Conservation (phyloP, 2,113 vertebrate genomes). For the Paradoxurus hermaphroditus region DNA sequence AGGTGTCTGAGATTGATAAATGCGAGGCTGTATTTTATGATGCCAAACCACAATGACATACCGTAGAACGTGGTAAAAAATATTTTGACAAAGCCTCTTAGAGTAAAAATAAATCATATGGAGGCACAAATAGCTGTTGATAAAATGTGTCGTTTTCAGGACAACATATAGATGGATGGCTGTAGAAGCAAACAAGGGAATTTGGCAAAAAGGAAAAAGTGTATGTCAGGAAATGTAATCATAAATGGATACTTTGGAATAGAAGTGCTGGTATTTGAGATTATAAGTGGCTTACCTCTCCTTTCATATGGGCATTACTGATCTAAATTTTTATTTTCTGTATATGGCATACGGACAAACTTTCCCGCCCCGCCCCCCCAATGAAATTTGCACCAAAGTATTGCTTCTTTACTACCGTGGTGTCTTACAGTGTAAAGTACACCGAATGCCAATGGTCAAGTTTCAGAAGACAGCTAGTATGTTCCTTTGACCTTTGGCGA, state of each 20-base stretch:
- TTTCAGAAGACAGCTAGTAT: neutral
- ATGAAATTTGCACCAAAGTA: neutral
- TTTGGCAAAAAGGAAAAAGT: neutral
- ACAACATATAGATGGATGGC: neutral
- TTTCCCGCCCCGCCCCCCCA: neutral
- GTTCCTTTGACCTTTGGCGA: fast-evolving
- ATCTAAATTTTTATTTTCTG: neutral
- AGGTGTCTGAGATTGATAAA: constrained; percentile 71
- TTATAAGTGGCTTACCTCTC: neutral
- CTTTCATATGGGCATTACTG: neutral
- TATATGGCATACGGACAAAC: neutral
- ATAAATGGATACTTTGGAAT: neutral
- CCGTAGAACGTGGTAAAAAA: constrained; percentile 9
- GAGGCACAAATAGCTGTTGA: constrained; percentile 5
- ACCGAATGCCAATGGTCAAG: neutral
- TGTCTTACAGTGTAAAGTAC: neutral
- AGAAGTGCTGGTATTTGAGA: neutral
- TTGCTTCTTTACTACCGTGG: neutral
- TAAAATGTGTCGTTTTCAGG: constrained; percentile 17
- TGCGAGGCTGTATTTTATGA: constrained; percentile 43
- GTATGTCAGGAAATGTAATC: neutral
- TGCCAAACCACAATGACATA: constrained; percentile 56
- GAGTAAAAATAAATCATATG: constrained; percentile 54
- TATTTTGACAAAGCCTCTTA: constrained; percentile 21
- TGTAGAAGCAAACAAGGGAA: neutral